Percentiles rank a stretch among this genome's conserved stretches.
phyloP scores from a whole-genome alignment of 1,140 invertebrate species.

The Zaprionus kolodkinae region DNA sequence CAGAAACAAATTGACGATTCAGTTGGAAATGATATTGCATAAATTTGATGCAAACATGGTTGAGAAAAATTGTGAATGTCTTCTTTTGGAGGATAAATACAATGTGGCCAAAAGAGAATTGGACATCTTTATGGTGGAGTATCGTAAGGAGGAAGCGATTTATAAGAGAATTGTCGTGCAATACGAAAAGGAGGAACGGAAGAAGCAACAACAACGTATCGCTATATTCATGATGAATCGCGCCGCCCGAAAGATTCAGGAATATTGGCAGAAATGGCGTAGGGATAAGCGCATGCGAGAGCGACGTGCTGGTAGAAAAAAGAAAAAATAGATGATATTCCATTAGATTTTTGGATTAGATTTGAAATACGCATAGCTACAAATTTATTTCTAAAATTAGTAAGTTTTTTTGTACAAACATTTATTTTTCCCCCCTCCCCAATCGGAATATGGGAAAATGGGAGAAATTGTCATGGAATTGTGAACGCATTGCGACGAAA shows the following conservation, averaged over 20 bases:
- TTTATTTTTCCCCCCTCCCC: no score
- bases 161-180: constrained; percentile 57
- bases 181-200: constrained; percentile 61
- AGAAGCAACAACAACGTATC: constrained; percentile 54
- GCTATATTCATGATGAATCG: constrained; percentile 75
- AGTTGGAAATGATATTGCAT: constrained; percentile 53
- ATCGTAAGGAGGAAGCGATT: constrained; percentile 54
- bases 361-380: no score
- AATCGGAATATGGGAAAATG: neutral
- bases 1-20: constrained; percentile 59
- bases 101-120: constrained; percentile 49
- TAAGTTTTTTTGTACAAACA: no score
- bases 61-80: constrained; percentile 53
- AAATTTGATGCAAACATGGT: constrained; percentile 47
- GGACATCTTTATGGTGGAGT: constrained; percentile 58
- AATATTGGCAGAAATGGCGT: constrained; percentile 70
- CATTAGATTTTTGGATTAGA: no score
- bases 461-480: constrained; percentile 35
- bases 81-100: constrained; percentile 55
- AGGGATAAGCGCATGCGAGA: constrained; percentile 54
- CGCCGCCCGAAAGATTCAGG: constrained; percentile 61
- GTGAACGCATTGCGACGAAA: constrained; percentile 67
- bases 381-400: no score
- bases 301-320: constrained; percentile 49
- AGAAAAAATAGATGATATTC: constrained; percentile 36